Conservation (phyloP, 2,888 invertebrate genomes). For the Odontocerum albicorne region DNA sequence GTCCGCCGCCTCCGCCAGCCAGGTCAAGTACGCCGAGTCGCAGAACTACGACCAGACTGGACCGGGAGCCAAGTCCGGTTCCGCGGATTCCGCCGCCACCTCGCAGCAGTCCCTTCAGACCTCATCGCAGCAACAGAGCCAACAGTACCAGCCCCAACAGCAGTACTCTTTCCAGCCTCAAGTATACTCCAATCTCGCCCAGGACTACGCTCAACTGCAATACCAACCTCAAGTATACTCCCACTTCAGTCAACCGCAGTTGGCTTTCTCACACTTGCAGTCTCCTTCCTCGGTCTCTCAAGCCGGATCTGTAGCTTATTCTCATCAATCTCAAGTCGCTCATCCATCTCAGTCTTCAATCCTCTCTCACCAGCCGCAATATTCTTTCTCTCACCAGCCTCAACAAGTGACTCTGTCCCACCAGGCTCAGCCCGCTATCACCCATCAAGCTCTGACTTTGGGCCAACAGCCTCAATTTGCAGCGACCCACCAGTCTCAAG, state of each 20-base stretch:
- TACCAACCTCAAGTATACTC: slow-evolving; percentile 7
- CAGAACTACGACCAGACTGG: slow-evolving; percentile 55
- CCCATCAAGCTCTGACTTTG: neutral
- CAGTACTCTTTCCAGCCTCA: slow-evolving; percentile 6
- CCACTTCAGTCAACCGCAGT: slow-evolving; percentile 8
- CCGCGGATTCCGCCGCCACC: slow-evolving; percentile 50
- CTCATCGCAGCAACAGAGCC: neutral
- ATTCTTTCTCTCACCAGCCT: neutral
- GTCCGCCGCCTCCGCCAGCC: slow-evolving; percentile 48
- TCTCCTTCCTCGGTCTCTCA: neutral
- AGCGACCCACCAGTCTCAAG: neutral
- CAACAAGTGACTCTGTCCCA: neutral
- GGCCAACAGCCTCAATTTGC: neutral
- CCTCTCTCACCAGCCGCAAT: neutral
- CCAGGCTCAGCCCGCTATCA: neutral
- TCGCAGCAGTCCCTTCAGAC: neutral
- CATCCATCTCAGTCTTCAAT: neutral
- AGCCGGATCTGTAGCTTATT: neutral
- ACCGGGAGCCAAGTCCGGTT: slow-evolving; percentile 48
- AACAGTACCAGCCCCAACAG: slow-evolving; percentile 8
- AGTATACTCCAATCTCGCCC: slow-evolving; percentile 9
- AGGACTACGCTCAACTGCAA: slow-evolving; percentile 1
- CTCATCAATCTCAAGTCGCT: neutral
- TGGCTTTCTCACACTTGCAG: no score
- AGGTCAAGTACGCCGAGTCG: slow-evolving; percentile 50